These are phyloP conservation scores for Lithophane socia DNA, from an alignment of 2,888 invertebrate species.

Conservation along the genomic window DNA sequence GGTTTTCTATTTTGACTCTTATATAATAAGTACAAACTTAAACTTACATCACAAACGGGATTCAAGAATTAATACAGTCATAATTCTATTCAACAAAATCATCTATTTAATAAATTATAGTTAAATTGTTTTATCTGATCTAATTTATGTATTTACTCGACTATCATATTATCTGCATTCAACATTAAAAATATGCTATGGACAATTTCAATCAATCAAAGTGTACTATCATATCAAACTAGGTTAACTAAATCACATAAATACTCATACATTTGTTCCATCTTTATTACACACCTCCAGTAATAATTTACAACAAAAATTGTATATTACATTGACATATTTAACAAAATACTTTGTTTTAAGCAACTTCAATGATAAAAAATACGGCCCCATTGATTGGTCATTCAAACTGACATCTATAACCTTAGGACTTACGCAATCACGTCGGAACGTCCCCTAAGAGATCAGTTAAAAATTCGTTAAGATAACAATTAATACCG, in stretches of 20 bases:
- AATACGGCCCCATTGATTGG: constrained; percentile 31
- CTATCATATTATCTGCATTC: constrained; percentile 10
- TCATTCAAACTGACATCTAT: constrained; percentile 22
- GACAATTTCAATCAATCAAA: constrained; percentile 52
- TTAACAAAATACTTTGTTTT: constrained; percentile 56
- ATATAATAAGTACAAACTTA: constrained; percentile 31
- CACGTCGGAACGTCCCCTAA: constrained; percentile 15
- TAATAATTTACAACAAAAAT: constrained; percentile 41
- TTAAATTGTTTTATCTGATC: neutral
- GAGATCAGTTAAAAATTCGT: constrained; percentile 55
- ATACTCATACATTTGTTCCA: constrained; percentile 27
- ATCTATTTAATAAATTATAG: constrained; percentile 23
- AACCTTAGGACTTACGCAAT: constrained; percentile 38
- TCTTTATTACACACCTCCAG: neutral
- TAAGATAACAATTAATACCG: constrained; percentile 7
- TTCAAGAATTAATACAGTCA: constrained; percentile 26
- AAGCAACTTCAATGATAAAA: constrained; percentile 31
- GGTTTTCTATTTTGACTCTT: constrained; percentile 18
- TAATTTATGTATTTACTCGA: constrained; percentile 2
- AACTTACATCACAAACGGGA: constrained; percentile 28
- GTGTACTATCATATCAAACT: constrained; percentile 59
- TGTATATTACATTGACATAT: constrained; percentile 15
- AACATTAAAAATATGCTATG: constrained; percentile 31
- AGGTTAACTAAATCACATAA: constrained; percentile 61
- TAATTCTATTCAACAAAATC: constrained; percentile 8